Base-by-base conservation (phyloP, 2,888 invertebrate species). In the Thecocarcelia acutangulata region DNA sequence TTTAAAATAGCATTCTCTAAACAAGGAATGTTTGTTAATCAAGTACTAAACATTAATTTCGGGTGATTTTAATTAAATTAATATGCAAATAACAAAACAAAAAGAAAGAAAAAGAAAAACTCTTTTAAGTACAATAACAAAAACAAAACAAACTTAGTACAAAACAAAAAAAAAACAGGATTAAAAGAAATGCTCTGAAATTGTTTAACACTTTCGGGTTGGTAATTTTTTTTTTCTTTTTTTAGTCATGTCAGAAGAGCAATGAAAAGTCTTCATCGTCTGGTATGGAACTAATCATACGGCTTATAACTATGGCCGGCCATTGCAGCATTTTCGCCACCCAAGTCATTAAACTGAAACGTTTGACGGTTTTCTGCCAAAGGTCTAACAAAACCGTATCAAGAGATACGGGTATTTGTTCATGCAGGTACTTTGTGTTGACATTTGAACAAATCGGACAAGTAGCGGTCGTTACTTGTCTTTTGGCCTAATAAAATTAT, bases 361-460 rank as follows among this genome's bases (percentile, higher is more conserved):
- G 88, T 85, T 86, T 86, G 80, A 88, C 80, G 80, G 85, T 83
- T 85, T 86, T 87, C 85, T 88, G 87, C 88, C 87, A 88, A 85
- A 88, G 84, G 79, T 89, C 88, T 85, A 89, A 85, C 85, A 88
- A 84, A 85, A 89, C 85, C 85, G 85, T 87, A 83, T 88, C 88
- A 87, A 90, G 85, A 84, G 88, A 87, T 85, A 87, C 86, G 86
- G 88, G 88, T 85, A 88, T 87, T 83, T 87, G 85, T 74, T 84
- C 89, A 88, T 88, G 88, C 88, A 89, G 89, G 87, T 87, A 88
- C 87, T 88, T 88, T 85, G 86, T 86, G 86, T 87, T 87, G 86
- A 88, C 85, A 85, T 87, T 84, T 87, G 87, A 87, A 87, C 89
- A 89, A 87, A 88, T 87, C 86, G 87, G 87, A 86, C 89, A 89